phyloP scores from a whole-genome alignment of 2,113 vertebrate genomes.

The Asarcornis scutulata region DNA sequence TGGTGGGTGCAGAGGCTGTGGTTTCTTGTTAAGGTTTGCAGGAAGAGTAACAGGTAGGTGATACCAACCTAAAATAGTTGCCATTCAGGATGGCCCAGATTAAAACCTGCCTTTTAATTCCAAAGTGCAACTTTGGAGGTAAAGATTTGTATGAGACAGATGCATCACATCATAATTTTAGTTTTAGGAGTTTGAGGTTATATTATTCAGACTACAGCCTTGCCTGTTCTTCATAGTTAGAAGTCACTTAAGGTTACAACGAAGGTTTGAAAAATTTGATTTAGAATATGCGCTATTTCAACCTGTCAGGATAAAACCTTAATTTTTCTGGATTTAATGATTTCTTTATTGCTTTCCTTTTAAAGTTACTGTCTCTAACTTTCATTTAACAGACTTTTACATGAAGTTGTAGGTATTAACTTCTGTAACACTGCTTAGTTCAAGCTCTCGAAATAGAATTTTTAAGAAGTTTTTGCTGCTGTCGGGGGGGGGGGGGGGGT shows the following conservation, averaged over 20 bases:
- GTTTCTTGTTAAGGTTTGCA: not conserved
- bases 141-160: not conserved
- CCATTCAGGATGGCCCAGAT: not conserved
- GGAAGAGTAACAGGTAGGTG: not conserved
- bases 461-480: not conserved
- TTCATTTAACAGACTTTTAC: not conserved
- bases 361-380: not conserved
- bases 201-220: not conserved
- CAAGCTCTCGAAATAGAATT: not conserved
- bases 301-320: not conserved
- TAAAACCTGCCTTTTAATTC: not conserved
- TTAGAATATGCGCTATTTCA: not conserved
- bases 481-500: not conserved
- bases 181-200: not conserved
- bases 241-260: not conserved
- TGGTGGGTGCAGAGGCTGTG: not conserved
- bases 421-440: not conserved
- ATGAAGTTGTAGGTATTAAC: not conserved
- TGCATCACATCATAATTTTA: not conserved
- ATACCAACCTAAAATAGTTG: not conserved
- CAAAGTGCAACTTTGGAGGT: not conserved
- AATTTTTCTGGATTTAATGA: not conserved
- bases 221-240: not conserved
- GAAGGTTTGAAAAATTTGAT: constrained; percentile 5
- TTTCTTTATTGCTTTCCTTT: not conserved